Base-by-base conservation (phyloP, 2,113 vertebrate genomes). In the Equus przewalskii region DNA sequence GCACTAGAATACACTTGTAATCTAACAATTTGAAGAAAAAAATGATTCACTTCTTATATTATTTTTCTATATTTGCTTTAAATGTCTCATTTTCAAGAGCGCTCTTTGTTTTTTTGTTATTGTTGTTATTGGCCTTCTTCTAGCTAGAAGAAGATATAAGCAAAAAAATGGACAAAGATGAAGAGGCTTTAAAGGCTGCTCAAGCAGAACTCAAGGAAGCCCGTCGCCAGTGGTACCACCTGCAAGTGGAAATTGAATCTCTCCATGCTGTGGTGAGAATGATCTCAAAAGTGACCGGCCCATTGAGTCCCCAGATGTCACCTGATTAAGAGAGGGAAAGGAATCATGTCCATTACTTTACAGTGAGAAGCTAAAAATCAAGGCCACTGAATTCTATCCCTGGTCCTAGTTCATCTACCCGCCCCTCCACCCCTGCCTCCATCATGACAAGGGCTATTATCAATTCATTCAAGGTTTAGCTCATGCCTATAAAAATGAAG, bases 221-320 rank as follows among this genome's bases (percentile, higher is more conserved):
- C 22, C 98, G 99, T 7, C 99, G 99, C 87, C 99, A 99, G 97
- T 99, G 99, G 99, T 99, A 99, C 95, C 99, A 99, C 49, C 99
- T 99, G 95, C 99, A 99, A 98, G 99, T 99, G 3, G 99, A 99
- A 99, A 99, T 99, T 0, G 99, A 99, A 92, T 99, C 99, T 49
- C 99, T 99, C 49, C 99, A 99, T 1, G 99, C 99, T 13, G 96
- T 99, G 99, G 99, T 99, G 97, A 99, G 99, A 82, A 70, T 0
- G 62, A 30, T 2, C 78, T 67, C 69, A 24, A 64, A 69, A 83
- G 67, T 26, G 1, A 3, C 36, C 0, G 62, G 54, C 49, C 75
- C 46, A 3, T 1, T 16, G 28, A 19, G 18, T 8, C 91, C 58
- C 72, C 85, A 70, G 64, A 60, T 62, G 78, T 65, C 62, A 62